Percentiles rank a stretch among this genome's conserved stretches.
Conservation (phyloP, 2,113 vertebrate species). For the Pachyramphus minor region DNA sequence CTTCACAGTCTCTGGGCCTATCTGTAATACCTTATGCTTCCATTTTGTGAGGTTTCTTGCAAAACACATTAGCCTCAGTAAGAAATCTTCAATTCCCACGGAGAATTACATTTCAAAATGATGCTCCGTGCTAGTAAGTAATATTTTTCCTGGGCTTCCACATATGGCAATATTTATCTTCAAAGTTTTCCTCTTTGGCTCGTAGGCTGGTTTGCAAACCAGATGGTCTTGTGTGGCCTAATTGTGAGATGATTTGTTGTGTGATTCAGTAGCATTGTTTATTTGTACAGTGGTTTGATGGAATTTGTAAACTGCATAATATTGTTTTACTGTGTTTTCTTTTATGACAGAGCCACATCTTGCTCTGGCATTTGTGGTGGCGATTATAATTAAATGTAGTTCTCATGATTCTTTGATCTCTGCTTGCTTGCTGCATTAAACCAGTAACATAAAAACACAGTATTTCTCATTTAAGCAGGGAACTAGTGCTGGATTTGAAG, state of each 20-base stretch:
- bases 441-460: constrained; percentile 34
- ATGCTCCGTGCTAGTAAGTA: constrained; percentile 69
- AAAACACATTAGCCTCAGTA: constrained; percentile 34
- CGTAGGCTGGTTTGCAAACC: constrained; percentile 66
- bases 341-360: constrained; percentile 70
- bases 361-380: constrained; percentile 61
- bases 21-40: constrained; percentile 9
- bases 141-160: constrained; percentile 75
- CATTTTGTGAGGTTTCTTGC: constrained; percentile 41
- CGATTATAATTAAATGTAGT: constrained; percentile 63
- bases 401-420: constrained; percentile 68
- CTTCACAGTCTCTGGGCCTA: background rate
- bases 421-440: constrained; percentile 46
- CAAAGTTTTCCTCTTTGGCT: constrained; percentile 79
- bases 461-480: background rate
- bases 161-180: constrained; percentile 87
- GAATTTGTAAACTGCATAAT: constrained; percentile 82
- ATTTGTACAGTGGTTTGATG: constrained; percentile 79
- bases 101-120: constrained; percentile 71
- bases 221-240: constrained; percentile 81
- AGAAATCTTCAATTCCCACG: constrained; percentile 65
- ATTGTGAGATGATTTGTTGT: constrained; percentile 80
- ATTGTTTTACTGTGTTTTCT: constrained; percentile 76
- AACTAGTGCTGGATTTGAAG: background rate
- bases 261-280: constrained; percentile 85